Conservation (phyloP, 2,797 vertebrate species). For the Buceros bicornis region DNA sequence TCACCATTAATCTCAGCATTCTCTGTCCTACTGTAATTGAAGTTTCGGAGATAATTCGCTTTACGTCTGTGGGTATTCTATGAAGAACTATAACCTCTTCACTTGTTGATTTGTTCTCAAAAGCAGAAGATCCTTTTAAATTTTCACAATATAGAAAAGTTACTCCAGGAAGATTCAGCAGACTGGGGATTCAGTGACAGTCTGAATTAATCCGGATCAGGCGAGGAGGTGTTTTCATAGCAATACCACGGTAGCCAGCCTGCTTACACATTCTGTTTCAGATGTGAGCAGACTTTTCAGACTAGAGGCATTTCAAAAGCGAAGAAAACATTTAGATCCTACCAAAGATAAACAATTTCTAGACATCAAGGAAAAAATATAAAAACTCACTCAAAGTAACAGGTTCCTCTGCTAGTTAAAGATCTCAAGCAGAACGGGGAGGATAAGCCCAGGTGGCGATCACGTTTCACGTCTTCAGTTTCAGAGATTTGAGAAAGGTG, state of each 20-base stretch:
- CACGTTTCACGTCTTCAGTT: not conserved
- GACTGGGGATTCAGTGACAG: not conserved
- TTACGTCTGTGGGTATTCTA: not conserved
- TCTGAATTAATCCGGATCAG: not conserved
- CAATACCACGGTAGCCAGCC: not conserved
- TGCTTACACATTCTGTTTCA: constrained; percentile 31
- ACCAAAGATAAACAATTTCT: constrained; percentile 45
- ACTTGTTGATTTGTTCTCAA: not conserved
- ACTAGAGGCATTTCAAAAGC: constrained; percentile 7
- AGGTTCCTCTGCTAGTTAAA: not conserved
- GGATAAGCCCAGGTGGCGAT: not conserved
- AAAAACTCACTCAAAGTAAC: not conserved
- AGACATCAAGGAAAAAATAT: not conserved
- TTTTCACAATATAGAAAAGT: not conserved
- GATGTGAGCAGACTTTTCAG: constrained; percentile 27
- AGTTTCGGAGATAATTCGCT: not conserved
- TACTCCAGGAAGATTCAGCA: not conserved
- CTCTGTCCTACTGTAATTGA: not conserved
- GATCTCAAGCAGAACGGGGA: constrained; percentile 1
- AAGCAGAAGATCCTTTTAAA: not conserved
- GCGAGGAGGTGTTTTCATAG: constrained; percentile 17
- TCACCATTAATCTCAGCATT: not conserved
- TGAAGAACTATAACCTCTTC: not conserved
- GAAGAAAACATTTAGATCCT: constrained; percentile 30
- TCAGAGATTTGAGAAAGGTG: not conserved